Conservation (phyloP, 2,888 invertebrate genomes). For the Trichopoda pennipes region DNA sequence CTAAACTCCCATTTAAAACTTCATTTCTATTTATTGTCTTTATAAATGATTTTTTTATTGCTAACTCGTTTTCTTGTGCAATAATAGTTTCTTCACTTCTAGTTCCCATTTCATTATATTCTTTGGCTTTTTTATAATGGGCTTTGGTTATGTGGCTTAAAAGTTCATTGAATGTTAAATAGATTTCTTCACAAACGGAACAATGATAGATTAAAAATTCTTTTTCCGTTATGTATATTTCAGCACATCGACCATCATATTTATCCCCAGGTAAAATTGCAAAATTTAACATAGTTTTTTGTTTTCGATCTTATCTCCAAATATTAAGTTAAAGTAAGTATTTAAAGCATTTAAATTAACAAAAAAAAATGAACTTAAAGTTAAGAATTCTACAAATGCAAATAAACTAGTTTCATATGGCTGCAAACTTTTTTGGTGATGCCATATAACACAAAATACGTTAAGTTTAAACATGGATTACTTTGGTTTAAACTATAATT, state of each 20-base stretch:
- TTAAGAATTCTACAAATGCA: no score
- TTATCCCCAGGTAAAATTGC: conserved; percentile 34
- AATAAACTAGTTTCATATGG: no score
- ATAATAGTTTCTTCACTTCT: conserved; percentile 6
- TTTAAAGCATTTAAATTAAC: no score
- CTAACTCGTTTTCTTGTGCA: conserved; percentile 23
- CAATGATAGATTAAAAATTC: conserved; percentile 48
- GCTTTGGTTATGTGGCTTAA: conserved; percentile 51
- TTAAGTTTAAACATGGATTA: no score
- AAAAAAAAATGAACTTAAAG: no score
- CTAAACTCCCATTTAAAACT: no score
- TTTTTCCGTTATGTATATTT: conserved; percentile 58
- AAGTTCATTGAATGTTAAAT: conserved; percentile 38
- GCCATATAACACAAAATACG: no score
- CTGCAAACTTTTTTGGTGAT: no score
- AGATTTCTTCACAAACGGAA: conserved; percentile 50
- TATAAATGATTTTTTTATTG: not conserved
- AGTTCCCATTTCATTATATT: conserved; percentile 5
- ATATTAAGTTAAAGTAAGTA: no score
- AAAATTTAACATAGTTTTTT: no score
- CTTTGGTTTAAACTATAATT: no score
- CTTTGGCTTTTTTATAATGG: conserved; percentile 47
- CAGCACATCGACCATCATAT: conserved; percentile 52
- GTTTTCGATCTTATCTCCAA: no score
- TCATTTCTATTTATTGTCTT: not conserved